Evolutionary conservation across 2,797 vertebrate species (phyloP).

Genomic region (Nasua narica): DNA sequence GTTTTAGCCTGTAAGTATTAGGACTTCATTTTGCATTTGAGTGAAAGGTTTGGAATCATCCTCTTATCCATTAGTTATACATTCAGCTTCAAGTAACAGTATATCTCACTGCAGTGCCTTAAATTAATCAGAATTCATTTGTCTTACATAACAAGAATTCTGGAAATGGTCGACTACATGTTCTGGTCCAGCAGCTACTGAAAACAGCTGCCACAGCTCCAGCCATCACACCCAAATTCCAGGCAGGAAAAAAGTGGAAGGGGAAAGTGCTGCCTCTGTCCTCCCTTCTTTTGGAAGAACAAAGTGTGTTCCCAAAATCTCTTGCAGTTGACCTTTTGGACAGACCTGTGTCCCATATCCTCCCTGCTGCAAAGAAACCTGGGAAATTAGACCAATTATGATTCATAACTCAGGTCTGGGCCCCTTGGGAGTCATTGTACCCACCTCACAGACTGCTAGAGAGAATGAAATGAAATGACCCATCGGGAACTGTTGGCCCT

Average conservation of each 20-base stretch:
- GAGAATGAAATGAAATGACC: neutral
- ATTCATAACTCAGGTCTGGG: neutral
- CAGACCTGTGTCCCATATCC: neutral
- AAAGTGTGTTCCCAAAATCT: neutral
- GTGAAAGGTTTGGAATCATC: neutral
- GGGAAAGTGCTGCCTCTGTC: neutral
- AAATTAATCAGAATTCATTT: neutral
- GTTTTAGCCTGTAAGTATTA: neutral
- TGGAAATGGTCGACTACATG: neutral
- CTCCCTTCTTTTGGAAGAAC: neutral
- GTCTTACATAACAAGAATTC: neutral
- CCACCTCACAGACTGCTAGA: neutral
- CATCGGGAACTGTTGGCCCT: rapidly evolving
- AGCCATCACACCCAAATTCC: neutral
- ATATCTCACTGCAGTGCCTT: neutral
- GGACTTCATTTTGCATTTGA: neutral
- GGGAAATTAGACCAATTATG: neutral
- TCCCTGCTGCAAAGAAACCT: neutral
- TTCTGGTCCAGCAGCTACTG: neutral
- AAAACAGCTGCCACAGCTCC: neutral
- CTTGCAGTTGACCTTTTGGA: neutral
- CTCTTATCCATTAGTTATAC: neutral
- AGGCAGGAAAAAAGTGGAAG: neutral
- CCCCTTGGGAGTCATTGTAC: neutral
- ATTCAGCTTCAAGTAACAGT: neutral